phyloP scores from a whole-genome alignment of 1,140 invertebrate genomes.

The Tetramorium alpestre region DNA sequence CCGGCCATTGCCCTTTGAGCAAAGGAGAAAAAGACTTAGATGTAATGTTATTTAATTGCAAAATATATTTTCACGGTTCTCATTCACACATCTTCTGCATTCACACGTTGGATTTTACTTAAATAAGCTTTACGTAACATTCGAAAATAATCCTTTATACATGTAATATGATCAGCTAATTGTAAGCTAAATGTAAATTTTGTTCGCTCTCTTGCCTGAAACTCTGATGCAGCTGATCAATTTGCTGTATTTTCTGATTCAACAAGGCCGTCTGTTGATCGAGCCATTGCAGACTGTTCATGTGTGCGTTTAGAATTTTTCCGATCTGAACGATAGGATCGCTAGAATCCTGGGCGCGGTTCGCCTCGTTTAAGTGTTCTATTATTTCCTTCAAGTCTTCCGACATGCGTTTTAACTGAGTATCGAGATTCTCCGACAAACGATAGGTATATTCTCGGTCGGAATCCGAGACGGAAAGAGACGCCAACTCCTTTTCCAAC shows the following conservation, averaged over 20 bases:
- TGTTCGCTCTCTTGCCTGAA: conserved; percentile 92
- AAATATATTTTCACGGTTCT: not conserved
- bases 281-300: conserved; percentile 98
- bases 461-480: conserved; percentile 91
- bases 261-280: conserved; percentile 92
- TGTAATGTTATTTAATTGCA: not conserved
- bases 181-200: conserved; percentile 87
- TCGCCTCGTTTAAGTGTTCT: conserved; percentile 96
- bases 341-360: conserved; percentile 92
- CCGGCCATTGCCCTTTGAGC: conserved; percentile 81
- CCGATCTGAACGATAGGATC: conserved; percentile 97
- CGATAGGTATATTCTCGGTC: conserved; percentile 95
- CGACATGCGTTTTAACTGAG: conserved; percentile 97
- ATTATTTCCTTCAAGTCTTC: conserved; percentile 98
- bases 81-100: not conserved
- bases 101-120: not conserved
- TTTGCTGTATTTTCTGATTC: conserved; percentile 92
- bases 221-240: conserved; percentile 93
- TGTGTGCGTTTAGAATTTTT: conserved; percentile 97
- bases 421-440: conserved; percentile 95
- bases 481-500: conserved; percentile 92
- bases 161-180: conserved; percentile 68
- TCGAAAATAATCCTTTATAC: conserved; percentile 25
- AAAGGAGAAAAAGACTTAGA: not conserved
- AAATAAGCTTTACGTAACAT: not conserved